Base-by-base conservation (phyloP, 2,113 vertebrate genomes). In the Notiomystis cincta region DNA sequence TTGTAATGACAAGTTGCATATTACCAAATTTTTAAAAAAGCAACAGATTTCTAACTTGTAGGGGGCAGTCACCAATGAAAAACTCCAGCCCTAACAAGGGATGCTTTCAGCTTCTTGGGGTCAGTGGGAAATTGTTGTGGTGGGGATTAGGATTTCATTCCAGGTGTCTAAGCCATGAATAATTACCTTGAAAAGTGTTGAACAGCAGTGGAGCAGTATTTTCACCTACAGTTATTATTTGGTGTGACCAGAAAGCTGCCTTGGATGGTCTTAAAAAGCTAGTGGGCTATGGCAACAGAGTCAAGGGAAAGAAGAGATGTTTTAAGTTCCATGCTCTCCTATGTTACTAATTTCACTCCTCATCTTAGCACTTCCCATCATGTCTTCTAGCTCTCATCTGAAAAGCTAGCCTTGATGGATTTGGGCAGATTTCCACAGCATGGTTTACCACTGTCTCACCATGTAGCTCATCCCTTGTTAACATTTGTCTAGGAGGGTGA, bases 351-450 rank as follows among this genome's bases (percentile, higher is more conserved):
- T 53, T 61, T 76, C 11, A 24, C 40, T 9, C 25, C 7, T 58
- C 6, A 3, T 57, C 15, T n/a, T 57, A 53, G 9, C 27, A 13
- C 38, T 71, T 51, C 13, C 18, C 0, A 0, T 51, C 21, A 3
- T 5, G 9, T 75, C 31, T 73, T 90, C 25, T 47, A 58, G 30
- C 9, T 83, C 45, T 19, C 15, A 21, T 40, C 25, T 45, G 30
- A 69, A 86, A 37, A 90, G 15, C 28, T 28, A 47, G 42, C 20
- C 22, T 85, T 84, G 51, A 8, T 35, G 23, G 2, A 66, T 87
- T 82, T 10, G 37, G 53, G 16, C 18, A 38, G 7, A 42, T 71
- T 27, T 76, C 37, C 28, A 22, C 40, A 50, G 37, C 10, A 5
- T 10, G 18, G 10, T 72, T 89, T 90, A n/a, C 50, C 21, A 3